Base-by-base conservation (phyloP, 2,888 invertebrate genomes). In the Caenorhabditis sp. region DNA sequence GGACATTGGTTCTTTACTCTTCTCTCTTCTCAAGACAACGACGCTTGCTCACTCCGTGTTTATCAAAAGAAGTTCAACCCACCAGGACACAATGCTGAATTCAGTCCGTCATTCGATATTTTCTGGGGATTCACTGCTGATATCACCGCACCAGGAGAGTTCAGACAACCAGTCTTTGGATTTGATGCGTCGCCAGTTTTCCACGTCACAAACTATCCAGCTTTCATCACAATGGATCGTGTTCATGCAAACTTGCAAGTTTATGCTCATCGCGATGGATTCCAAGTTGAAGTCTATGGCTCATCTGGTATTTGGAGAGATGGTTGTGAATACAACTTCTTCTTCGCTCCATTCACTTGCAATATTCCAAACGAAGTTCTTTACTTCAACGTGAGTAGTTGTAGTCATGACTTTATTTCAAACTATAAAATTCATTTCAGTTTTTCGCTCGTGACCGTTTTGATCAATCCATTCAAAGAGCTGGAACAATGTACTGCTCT, bases 291-390 rank as follows among this genome's bases (percentile, higher is more conserved):
- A 60, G 78, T 83, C 12, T 82, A 81, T 43, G 78, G 78, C 56
- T 78, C 82, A 3, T 83, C 73, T 54, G 82, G 81, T 54, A 60
- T 81, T 43, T 84, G 72, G 70, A 77, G 84, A 54, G 78, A 77
- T 52, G 79, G 71, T 31, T 84, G 84, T 65, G 50, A 65, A n/a
- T 83, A 70, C 68, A 65, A 78, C 62, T 80, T 83, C 76, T 82
- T 78, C 59, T 84, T 84, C 76, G 77, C 78, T n/a, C 77, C 81
- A 49, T 80, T 80, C 71, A 70, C 75, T 4, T 84, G 84, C 65
- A 61, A 67, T 3, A 63, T 70, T 26, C 71, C 76, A 2, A 72
- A 81, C 54, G 80, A 83, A 56, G 64, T 70, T n/a, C 76, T 84
- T 52, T 82, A 83, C 68, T 83, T 81, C 70, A 82, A 82, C 58